A percentile compares a stretch with the other conserved stretches of the same genome.
Conservation (phyloP, 1,140 invertebrate species). For the Stenopsyche tienmushanensis region DNA sequence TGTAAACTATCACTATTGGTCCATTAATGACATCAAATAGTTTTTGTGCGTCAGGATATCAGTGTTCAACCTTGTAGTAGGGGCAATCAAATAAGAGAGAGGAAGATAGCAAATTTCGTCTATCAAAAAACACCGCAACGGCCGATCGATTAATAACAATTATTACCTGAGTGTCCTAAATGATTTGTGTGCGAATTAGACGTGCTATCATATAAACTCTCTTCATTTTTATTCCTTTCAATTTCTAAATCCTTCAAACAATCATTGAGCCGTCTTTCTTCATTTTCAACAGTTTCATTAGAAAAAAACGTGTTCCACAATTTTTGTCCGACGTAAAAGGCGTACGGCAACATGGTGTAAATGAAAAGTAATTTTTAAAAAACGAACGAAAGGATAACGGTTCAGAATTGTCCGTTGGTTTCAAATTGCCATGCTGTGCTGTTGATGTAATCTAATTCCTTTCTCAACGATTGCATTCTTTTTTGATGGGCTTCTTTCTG, state of each 20-base stretch:
- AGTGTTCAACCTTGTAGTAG: too few relatives aligned
- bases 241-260: background rate
- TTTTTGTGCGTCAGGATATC: too few relatives aligned
- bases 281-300: background rate
- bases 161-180: too few relatives aligned
- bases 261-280: background rate
- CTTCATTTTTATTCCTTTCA: background rate
- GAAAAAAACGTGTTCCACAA: constrained; percentile 22
- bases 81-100: too few relatives aligned
- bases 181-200: background rate
- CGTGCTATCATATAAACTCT: background rate
- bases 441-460: constrained; percentile 67
- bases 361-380: background rate
- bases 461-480: constrained; percentile 62
- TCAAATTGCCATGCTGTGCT: constrained; percentile 71
- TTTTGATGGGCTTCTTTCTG: constrained; percentile 59
- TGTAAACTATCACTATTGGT: too few relatives aligned
- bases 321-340: background rate
- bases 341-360: constrained; percentile 14
- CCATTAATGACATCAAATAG: too few relatives aligned
- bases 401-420: constrained; percentile 44
- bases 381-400: background rate
- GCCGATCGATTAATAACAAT: too few relatives aligned
- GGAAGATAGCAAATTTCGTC: too few relatives aligned
- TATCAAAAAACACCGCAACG: too few relatives aligned